Evolutionary conservation across 2,113 vertebrate species (phyloP).

Genomic region (Ramphastos sulfuratus): DNA sequence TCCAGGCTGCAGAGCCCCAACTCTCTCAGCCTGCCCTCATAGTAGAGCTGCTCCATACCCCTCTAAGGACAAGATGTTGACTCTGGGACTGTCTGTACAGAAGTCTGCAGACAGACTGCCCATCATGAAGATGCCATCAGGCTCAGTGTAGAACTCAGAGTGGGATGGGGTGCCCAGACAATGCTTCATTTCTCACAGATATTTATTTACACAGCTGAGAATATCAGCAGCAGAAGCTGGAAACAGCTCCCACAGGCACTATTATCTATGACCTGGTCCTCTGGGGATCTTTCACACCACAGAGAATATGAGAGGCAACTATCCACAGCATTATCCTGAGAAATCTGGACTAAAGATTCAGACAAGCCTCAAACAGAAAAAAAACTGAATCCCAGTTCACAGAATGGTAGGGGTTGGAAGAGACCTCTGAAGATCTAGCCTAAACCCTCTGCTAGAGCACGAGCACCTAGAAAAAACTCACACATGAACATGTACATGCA

Average conservation of each 20-base stretch:
- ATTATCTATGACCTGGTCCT: not conserved
- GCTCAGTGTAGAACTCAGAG: not conserved
- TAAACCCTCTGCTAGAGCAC: no score
- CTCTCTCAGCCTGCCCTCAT: no score
- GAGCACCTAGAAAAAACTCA: no score
- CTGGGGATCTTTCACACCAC: not conserved
- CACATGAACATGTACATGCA: no score
- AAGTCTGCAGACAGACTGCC: not conserved
- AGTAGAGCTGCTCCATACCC: no score
- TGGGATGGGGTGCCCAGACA: not conserved
- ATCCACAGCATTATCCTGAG: not conserved
- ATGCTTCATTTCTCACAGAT: not conserved
- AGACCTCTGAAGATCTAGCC: no score
- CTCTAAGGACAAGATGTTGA: not conserved
- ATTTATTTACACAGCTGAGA: not conserved
- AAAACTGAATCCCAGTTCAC: not conserved
- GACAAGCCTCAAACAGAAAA: not conserved
- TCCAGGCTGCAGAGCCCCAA: no score
- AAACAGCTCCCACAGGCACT: not conserved
- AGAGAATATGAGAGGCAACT: not conserved
- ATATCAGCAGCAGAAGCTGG: not conserved
- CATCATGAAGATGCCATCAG: rapidly evolving
- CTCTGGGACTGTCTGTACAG: not conserved
- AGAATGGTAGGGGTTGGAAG: no score
- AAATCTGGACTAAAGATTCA: not conserved